phyloP scores from a whole-genome alignment of 2,888 invertebrate species.

The Nasonovia ribisnigri region DNA sequence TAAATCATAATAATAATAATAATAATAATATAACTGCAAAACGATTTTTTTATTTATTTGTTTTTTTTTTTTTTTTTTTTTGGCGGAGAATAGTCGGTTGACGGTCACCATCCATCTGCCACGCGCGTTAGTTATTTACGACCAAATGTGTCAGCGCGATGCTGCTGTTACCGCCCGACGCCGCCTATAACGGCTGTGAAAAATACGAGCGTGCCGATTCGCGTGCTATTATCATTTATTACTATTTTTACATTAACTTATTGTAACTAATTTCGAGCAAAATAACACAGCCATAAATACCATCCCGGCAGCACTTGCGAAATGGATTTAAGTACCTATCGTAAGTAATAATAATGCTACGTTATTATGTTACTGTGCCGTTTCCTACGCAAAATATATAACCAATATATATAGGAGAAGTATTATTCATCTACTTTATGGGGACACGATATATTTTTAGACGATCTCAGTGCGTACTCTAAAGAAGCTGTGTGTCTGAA shows the following conservation, averaged over 20 bases:
- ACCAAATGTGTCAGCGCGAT: constrained; percentile 11
- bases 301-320: neutral
- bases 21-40: neutral
- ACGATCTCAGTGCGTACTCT: neutral
- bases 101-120: neutral
- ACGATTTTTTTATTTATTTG: too few species aligned
- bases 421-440: constrained; percentile 18
- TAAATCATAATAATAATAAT: neutral
- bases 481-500: neutral
- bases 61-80: neutral
- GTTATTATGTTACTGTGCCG: neutral
- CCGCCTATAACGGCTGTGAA: neutral
- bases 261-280: constrained; percentile 20
- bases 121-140: neutral
- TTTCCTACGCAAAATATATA: neutral
- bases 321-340: constrained; percentile 14
- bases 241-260: neutral
- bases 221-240: constrained; percentile 35
- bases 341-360: neutral
- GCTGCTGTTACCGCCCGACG: neutral
- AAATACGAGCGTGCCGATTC: constrained; percentile 22
- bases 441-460: neutral
- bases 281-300: constrained; percentile 20
- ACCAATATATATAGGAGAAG: neutral
- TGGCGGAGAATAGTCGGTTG: neutral